These are phyloP conservation scores for Ramphastos sulfuratus DNA, from an alignment of 2,113 vertebrate genomes.

Conservation along the genomic window DNA sequence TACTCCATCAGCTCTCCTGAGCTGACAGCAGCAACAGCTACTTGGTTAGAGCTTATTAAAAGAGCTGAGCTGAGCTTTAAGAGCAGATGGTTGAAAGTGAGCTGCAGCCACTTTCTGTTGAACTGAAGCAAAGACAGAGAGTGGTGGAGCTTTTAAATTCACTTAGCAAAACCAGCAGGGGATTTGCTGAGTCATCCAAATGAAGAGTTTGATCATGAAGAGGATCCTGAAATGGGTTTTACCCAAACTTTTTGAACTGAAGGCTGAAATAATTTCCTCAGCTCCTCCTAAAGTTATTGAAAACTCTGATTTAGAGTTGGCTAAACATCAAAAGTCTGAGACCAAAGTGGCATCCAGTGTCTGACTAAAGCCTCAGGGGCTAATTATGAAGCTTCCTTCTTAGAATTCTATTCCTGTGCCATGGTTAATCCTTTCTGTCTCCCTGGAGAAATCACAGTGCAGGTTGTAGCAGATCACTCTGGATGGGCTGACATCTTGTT, in stretches of 20 bases:
- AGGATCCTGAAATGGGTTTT: not conserved
- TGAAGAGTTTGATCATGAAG: not conserved
- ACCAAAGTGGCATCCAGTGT: not conserved
- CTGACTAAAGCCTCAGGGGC: conserved; percentile 34
- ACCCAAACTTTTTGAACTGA: not conserved
- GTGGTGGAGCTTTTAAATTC: not conserved
- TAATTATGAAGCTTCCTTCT: conserved; percentile 54
- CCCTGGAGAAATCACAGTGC: conserved; percentile 18
- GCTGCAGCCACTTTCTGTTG: not conserved
- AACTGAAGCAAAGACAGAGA: not conserved
- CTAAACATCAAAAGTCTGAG: conserved; percentile 27
- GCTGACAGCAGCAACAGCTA: not conserved
- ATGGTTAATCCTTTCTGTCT: conserved; percentile 48
- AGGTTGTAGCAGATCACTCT: not conserved
- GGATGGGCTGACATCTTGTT: not conserved
- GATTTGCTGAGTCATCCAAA: not conserved
- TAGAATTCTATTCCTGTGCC: conserved; percentile 55
- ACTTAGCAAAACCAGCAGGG: not conserved
- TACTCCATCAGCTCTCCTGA: not conserved
- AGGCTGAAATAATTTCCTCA: conserved; percentile 1
- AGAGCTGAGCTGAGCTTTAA: not conserved
- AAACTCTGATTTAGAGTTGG: conserved; percentile 4
- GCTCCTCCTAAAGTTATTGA: not conserved
- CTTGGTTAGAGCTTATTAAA: not conserved
- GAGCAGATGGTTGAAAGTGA: not conserved